phyloP scores from a whole-genome alignment of 2,888 invertebrate species.

The Oscheius myriophilus region DNA sequence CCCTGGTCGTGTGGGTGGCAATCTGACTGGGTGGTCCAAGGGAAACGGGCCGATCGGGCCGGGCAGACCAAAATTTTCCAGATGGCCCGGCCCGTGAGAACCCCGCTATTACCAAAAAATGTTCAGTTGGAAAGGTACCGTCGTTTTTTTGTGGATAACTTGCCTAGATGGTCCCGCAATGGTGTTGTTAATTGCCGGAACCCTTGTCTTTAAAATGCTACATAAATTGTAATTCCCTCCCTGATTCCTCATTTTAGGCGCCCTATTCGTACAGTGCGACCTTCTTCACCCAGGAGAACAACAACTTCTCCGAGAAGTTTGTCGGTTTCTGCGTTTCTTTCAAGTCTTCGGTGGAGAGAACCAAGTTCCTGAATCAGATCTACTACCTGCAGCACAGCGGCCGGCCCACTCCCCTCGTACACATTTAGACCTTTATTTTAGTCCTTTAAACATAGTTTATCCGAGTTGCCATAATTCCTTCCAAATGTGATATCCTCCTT shows the following conservation, averaged over 20 bases:
- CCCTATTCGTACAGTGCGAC: constrained; percentile 19
- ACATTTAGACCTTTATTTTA: constrained; percentile 36
- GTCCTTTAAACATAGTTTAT: not conserved
- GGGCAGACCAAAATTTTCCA: no score
- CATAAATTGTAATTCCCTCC: not conserved
- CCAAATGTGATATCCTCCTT: not conserved
- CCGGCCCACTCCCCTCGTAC: constrained; percentile 44
- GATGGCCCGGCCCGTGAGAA: no score
- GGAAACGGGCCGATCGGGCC: no score
- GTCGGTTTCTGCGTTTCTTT: constrained; percentile 48
- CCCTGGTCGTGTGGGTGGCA: no score
- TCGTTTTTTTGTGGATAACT: no score
- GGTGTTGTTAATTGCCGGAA: no score
- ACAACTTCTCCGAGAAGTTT: constrained; percentile 25
- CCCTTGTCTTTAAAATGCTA: not conserved
- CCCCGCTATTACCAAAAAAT: no score
- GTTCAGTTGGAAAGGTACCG: no score
- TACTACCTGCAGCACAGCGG: constrained; percentile 35
- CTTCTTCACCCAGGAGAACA: constrained; percentile 18
- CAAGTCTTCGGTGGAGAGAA: constrained; percentile 36
- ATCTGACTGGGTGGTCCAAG: no score
- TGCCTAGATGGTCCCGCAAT: no score
- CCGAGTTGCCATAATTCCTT: not conserved
- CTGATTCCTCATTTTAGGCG: constrained; percentile 12
- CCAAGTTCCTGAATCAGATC: constrained; percentile 45